These are phyloP conservation scores for Apis cerana DNA, from an alignment of 1,140 invertebrate species.

Conservation along the genomic window DNA sequence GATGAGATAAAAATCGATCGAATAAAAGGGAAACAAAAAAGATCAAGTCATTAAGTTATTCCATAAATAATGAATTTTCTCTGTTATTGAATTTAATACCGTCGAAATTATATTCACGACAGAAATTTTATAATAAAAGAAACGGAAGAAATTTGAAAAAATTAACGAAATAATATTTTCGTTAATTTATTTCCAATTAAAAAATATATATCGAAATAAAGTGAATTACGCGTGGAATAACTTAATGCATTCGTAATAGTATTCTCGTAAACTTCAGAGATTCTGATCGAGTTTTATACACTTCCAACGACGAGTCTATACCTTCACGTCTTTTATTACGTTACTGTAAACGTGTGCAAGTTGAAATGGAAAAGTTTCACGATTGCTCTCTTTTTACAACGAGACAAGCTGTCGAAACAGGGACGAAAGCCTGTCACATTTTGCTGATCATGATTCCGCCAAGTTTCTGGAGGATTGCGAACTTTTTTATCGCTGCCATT, in stretches of 20 bases:
- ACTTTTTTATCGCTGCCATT: slow-evolving; percentile 33
- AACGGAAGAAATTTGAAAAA: too few relatives aligned
- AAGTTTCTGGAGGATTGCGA: too few relatives aligned
- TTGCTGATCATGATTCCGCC: slow-evolving; percentile 5
- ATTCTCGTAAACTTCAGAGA: not conserved
- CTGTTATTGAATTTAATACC: too few relatives aligned
- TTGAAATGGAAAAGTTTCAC: slow-evolving; percentile 20
- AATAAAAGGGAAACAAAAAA: not conserved
- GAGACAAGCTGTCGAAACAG: not conserved
- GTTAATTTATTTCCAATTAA: too few relatives aligned
- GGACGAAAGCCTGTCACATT: too few relatives aligned
- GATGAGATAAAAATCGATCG: slow-evolving; percentile 14
- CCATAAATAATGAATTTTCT: not conserved
- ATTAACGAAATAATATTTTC: too few relatives aligned
- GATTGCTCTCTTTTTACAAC: slow-evolving; percentile 16
- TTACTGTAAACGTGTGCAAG: slow-evolving; percentile 1
- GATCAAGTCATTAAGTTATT: not conserved
- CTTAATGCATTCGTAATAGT: not conserved
- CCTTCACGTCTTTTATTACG: slow-evolving; percentile 4
- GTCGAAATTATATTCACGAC: too few relatives aligned
- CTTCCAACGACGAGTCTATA: slow-evolving; percentile 10
- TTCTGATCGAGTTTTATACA: slow-evolving; percentile 59
- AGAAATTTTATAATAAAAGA: too few relatives aligned
- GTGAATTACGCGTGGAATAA: not conserved
- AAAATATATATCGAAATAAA: too few relatives aligned